Conservation (phyloP, 2,888 invertebrate genomes). For the Chalcosyrphus nemorum region DNA sequence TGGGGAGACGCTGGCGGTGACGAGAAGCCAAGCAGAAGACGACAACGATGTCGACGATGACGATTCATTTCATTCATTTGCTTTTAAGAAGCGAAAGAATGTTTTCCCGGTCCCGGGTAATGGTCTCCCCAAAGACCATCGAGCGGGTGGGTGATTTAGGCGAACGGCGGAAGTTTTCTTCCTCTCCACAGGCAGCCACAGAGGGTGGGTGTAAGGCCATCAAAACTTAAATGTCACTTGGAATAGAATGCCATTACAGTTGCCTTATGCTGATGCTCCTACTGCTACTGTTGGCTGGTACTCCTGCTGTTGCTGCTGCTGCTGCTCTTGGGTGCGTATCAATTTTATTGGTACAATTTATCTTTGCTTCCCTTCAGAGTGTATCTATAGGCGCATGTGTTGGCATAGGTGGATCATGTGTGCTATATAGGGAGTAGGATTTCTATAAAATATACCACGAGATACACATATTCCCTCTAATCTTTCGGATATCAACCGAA, state of each 20-base stretch:
- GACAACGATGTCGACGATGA: constrained; percentile 1
- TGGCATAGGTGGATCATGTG: constrained; percentile 48
- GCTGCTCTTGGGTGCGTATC: constrained; percentile 52
- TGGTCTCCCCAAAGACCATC: constrained; percentile 38
- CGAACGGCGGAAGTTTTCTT: constrained; percentile 39
- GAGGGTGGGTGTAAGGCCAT: constrained; percentile 39
- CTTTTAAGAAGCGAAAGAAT: constrained; percentile 25
- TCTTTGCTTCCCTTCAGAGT: constrained; percentile 30
- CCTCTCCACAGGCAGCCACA: not conserved
- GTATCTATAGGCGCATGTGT: constrained; percentile 27
- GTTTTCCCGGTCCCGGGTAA: constrained; percentile 7
- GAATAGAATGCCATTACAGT: constrained; percentile 57
- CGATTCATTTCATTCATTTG: constrained; percentile 44
- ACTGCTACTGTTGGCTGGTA: constrained; percentile 21
- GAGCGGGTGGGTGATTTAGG: not conserved
- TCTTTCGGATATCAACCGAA: constrained; percentile 42
- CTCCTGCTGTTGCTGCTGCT: constrained; percentile 7
- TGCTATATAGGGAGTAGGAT: constrained; percentile 35
- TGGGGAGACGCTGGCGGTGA: too few species aligned
- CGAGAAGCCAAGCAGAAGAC: not conserved
- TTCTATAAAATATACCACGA: constrained; percentile 48
- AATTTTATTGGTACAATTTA: constrained; percentile 59
- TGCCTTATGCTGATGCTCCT: constrained; percentile 35
- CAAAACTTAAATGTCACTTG: constrained; percentile 65
- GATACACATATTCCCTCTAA: constrained; percentile 43